A percentile compares a stretch with the other conserved stretches of the same genome.
phyloP scores from a whole-genome alignment of 2,113 vertebrate genomes.

The Eptatretus burgeri region DNA sequence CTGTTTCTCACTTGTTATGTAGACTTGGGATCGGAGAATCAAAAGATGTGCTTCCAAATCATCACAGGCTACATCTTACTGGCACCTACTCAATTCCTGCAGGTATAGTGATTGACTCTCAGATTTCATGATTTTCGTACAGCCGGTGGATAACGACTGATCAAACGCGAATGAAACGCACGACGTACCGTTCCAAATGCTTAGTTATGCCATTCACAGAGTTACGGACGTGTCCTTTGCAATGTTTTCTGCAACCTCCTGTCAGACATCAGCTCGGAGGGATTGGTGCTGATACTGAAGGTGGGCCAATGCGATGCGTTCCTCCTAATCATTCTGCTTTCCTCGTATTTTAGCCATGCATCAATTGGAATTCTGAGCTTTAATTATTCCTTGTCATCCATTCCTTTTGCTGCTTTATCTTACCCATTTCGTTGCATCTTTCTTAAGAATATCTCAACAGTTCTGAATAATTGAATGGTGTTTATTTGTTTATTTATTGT shows the following conservation, averaged over 20 bases:
- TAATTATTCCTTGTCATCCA: too few relatives aligned
- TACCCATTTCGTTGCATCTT: too few relatives aligned
- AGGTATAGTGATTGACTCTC: slow-evolving; percentile 25
- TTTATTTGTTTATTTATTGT: too few relatives aligned
- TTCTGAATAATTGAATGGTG: too few relatives aligned
- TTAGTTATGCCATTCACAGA: slow-evolving; percentile 22
- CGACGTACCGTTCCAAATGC: background rate
- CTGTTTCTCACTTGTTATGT: slow-evolving; percentile 12
- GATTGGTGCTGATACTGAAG: slow-evolving; percentile 82
- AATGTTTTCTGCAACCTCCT: slow-evolving; percentile 52
- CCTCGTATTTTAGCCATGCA: too few relatives aligned
- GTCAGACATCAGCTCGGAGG: slow-evolving; percentile 63
- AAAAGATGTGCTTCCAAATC: slow-evolving; percentile 76
- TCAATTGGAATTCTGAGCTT: too few relatives aligned
- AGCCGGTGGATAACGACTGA: background rate
- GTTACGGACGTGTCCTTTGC: slow-evolving; percentile 44
- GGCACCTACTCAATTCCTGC: slow-evolving; percentile 56
- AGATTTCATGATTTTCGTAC: background rate
- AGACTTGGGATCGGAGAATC: slow-evolving; percentile 78
- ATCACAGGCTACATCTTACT: slow-evolving; percentile 71
- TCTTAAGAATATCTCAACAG: too few relatives aligned
- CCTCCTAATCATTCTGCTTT: too few relatives aligned
- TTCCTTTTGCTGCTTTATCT: too few relatives aligned
- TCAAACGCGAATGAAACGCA: background rate
- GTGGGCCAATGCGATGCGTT: slow-evolving; percentile 16